Evolutionary conservation across 2,113 vertebrate genomes (phyloP).

Genomic region (Callipepla californica): DNA sequence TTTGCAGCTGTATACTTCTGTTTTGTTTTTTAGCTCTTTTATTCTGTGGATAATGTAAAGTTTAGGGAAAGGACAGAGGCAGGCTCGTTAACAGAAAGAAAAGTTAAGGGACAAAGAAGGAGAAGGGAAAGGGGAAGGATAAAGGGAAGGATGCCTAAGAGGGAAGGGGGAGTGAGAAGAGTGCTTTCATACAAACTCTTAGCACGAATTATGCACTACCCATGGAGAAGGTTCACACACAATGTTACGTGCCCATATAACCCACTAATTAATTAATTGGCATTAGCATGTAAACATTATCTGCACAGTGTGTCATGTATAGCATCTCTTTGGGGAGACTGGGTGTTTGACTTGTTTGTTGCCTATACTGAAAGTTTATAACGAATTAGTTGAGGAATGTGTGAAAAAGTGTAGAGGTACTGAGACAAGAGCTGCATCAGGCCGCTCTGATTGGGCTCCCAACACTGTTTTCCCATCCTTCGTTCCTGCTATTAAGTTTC

Average conservation of each 20-base stretch:
- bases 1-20: not conserved
- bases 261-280: not conserved
- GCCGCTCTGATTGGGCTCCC: not conserved
- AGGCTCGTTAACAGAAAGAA: not conserved
- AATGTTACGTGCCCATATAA: not conserved
- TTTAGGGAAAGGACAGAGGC: not conserved
- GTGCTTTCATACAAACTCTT: not conserved
- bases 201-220: not conserved
- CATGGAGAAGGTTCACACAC: not conserved
- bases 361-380: not conserved
- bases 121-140: not conserved
- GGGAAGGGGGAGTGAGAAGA: not conserved
- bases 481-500: not conserved
- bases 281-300: no score
- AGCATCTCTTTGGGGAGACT: not conserved
- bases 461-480: not conserved
- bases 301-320: accelerated
- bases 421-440: not conserved
- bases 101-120: not conserved
- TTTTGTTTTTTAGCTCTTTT: not conserved
- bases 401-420: not conserved
- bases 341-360: not conserved
- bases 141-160: not conserved
- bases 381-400: not conserved
- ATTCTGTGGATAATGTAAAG: not conserved